Conservation (phyloP, 2,113 vertebrate species). For the Empidonax alnorum region DNA sequence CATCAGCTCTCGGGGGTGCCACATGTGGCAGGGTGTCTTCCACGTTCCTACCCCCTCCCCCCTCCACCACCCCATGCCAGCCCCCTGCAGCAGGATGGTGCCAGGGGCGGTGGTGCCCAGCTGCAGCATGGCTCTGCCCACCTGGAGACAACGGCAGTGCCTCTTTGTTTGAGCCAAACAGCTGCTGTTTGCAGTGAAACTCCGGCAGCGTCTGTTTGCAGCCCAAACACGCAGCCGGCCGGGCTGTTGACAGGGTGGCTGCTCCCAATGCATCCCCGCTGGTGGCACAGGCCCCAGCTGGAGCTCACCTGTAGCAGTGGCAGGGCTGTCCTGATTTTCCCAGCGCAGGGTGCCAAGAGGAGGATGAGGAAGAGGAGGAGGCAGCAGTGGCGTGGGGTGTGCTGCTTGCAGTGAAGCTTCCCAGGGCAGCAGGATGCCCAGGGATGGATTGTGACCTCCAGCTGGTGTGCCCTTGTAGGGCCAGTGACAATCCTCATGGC, state of each 20-base stretch:
- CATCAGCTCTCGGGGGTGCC: not conserved
- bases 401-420: not conserved
- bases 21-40: not conserved
- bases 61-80: not conserved
- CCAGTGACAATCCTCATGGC: not conserved
- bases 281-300: not conserved
- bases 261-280: not conserved
- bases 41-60: not conserved
- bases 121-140: not conserved
- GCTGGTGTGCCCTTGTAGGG: not conserved
- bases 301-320: not conserved
- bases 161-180: constrained; percentile 8
- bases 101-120: not conserved
- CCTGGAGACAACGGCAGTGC: accelerated
- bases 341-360: not conserved
- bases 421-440: accelerated
- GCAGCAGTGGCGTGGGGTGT: not conserved
- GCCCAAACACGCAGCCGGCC: not conserved
- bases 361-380: not conserved
- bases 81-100: accelerated
- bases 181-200: constrained; percentile 58
- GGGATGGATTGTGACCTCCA: not conserved
- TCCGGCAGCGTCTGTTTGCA: constrained; percentile 16
- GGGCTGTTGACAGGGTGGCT: not conserved
- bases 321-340: not conserved